These are phyloP conservation scores for Stenopsyche tienmushanensis DNA, from an alignment of 1,140 invertebrate genomes.

Conservation along the genomic window DNA sequence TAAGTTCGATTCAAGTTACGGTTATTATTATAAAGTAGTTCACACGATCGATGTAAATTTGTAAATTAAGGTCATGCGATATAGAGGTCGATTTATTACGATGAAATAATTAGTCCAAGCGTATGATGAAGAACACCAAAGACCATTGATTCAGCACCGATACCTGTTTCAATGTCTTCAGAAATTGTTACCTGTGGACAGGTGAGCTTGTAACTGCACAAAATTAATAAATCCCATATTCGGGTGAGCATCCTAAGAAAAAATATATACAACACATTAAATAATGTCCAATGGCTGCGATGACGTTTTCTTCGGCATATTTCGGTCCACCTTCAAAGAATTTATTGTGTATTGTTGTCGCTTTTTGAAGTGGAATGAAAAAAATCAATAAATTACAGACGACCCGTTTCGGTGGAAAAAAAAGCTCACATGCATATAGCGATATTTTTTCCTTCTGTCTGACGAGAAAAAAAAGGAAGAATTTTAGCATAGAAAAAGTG, in stretches of 20 bases:
- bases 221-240: constrained; percentile 26
- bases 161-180: too few relatives aligned
- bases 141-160: too few relatives aligned
- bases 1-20: too few relatives aligned
- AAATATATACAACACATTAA: constrained; percentile 16
- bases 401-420: constrained; percentile 25
- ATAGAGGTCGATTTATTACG: too few relatives aligned
- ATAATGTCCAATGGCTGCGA: constrained; percentile 22
- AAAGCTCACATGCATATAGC: not conserved
- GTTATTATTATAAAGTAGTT: too few relatives aligned
- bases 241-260: not conserved
- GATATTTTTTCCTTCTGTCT: not conserved
- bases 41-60: too few relatives aligned
- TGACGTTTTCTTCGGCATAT: constrained; percentile 25
- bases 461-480: not conserved
- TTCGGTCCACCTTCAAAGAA: constrained; percentile 24
- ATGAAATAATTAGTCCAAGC: too few relatives aligned
- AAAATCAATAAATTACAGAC: constrained; percentile 24
- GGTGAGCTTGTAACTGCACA: constrained; percentile 23
- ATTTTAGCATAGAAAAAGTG: not conserved
- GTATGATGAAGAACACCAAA: too few relatives aligned
- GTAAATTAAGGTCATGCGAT: too few relatives aligned
- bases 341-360: constrained; percentile 28
- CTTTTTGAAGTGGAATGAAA: constrained; percentile 24
- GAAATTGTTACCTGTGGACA: constrained; percentile 15